phyloP scores from a whole-genome alignment of 2,888 invertebrate species.

The Xestia rhomboidea region DNA sequence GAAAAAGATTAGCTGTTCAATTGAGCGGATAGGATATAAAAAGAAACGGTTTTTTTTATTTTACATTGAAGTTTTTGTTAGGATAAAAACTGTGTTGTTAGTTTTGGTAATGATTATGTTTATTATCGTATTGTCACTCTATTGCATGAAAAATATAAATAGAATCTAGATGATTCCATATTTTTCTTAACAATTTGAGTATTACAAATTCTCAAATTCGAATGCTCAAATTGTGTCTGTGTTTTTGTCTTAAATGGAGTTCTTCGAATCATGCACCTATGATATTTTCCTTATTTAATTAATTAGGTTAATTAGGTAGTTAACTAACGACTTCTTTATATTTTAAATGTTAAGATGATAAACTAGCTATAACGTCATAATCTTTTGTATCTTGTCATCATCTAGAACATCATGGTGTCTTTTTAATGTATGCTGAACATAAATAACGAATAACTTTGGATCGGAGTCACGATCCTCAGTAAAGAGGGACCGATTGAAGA shows the following conservation, averaged over 20 bases:
- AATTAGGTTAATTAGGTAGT: not conserved
- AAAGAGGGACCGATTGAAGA: too few relatives aligned
- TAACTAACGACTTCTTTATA: not conserved
- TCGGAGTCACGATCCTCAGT: too few relatives aligned
- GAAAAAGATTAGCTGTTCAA: constrained; percentile 36
- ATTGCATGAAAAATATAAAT: not conserved
- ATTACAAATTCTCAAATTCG: too few relatives aligned
- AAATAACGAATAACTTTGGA: too few relatives aligned
- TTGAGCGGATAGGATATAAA: constrained; percentile 47
- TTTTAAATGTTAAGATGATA: not conserved
- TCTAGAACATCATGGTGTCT: not conserved
- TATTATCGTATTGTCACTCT: not conserved
- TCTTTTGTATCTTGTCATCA: not conserved
- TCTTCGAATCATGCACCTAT: not conserved
- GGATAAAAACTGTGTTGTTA: constrained; percentile 34
- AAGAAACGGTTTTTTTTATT: constrained; percentile 37
- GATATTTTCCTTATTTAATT: not conserved
- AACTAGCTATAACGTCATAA: not conserved
- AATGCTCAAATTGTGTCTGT: not conserved
- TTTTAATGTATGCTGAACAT: not conserved
- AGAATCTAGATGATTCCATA: not conserved
- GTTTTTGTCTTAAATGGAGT: not conserved
- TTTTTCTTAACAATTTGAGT: too few relatives aligned
- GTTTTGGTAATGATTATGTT: constrained; percentile 16
- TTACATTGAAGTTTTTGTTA: constrained; percentile 51